Base-by-base conservation (phyloP, 1,140 invertebrate species). In the Catajapyx aquilonaris region DNA sequence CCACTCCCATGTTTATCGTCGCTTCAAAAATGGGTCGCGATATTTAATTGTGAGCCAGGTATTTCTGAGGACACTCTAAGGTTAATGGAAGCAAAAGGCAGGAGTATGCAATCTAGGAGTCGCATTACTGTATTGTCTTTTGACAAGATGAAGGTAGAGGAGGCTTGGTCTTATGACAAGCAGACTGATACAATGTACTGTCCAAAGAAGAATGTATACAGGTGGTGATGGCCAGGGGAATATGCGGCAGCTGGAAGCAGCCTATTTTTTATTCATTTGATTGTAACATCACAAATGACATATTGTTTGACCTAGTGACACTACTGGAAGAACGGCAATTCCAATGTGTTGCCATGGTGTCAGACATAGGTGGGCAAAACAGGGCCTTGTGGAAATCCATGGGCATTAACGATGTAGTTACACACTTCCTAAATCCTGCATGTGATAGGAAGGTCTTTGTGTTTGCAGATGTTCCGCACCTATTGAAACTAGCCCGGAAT, bases 241-340 rank as follows among this genome's bases (percentile, higher is more conserved):
- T 48, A 1, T 30, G 9, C 19, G 31, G 23, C 0, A 37, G 39
- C 2, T 48, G 45, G 45, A 48, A 45, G 15, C 45, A 47, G 20
- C 41, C 41, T 10, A 32, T 48, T 1, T 47, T 30, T 34, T 45
- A 34, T 37, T 31, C 38, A 20, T 48, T 44, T 40, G 44, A 48
- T 20, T 20, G 4, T 11, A 9, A n/a, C 1, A 41, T 48, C 23
- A 39, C 36, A n/a, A 39, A 44, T 28, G 19, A 35, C 2, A 11
- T 39, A 2, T 31, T 46, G 9, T 18, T 23, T 1, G 21, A 38
- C 9, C 23, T 41, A 2, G 40, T 48, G 11, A 11, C 13, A 21
- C 10, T 15, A 21, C 3, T 43, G 9, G 37, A 47, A 23, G 11
- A 23, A 1, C 19, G 22, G 2, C 37, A 38, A 13, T 41, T 41